These are phyloP conservation scores for Coecobrya sp. DNA, from an alignment of 2,888 invertebrate genomes.

Conservation along the genomic window DNA sequence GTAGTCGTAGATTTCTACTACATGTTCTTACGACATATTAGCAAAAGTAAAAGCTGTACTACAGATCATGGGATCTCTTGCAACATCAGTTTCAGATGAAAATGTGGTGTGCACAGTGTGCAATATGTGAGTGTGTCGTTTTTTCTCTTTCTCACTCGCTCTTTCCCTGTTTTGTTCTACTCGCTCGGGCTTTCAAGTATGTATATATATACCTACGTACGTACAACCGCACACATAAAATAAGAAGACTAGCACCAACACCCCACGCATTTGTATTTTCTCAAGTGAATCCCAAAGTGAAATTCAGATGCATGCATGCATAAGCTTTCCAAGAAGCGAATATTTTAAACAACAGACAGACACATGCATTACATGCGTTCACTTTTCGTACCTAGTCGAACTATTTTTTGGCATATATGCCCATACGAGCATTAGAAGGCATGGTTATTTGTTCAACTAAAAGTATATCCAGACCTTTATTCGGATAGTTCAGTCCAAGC, in stretches of 20 bases:
- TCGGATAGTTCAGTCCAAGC: not conserved
- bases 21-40: conserved; percentile 45
- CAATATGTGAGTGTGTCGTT: conserved; percentile 61
- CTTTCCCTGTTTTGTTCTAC: not conserved
- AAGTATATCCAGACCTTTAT: conserved; percentile 29
- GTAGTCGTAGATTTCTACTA: not conserved
- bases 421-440: not conserved
- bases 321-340: conserved; percentile 33
- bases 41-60: not conserved
- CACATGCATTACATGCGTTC: conserved; percentile 19
- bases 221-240: conserved; percentile 15
- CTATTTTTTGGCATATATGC: conserved; percentile 53
- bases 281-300: conserved; percentile 58
- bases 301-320: conserved; percentile 61
- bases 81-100: conserved; percentile 3
- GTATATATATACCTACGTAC: not conserved
- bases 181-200: conserved; percentile 25
- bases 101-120: conserved; percentile 45
- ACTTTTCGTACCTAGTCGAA: not conserved
- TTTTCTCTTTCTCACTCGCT: conserved; percentile 36
- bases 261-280: conserved; percentile 70
- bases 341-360: conserved; percentile 26
- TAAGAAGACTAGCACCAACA: conserved; percentile 38
- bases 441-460: conserved; percentile 25
- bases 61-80: not conserved